Percentiles rank a stretch among this genome's conserved stretches.
Conservation (phyloP, 2,888 invertebrate species). For the Monochamus alternatus region DNA sequence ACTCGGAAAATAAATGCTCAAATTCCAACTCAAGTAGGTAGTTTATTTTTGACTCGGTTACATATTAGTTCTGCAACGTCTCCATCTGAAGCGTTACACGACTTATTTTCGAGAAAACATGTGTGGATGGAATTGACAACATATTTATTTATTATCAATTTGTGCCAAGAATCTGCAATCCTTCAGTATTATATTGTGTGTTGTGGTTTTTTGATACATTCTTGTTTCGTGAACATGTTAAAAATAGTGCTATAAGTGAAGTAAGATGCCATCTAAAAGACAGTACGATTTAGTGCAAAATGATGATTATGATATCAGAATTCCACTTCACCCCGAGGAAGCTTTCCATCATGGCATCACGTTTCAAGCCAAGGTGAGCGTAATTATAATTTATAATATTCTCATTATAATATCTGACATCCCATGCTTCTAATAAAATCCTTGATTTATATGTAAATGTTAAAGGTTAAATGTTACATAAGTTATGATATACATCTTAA, state of each 20-base stretch:
- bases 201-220: constrained; percentile 37
- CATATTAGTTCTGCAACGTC: constrained; percentile 27
- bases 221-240: constrained; percentile 44
- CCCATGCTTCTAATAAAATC: not conserved
- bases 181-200: constrained; percentile 49
- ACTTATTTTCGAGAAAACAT: constrained; percentile 45
- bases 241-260: constrained; percentile 27
- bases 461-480: constrained; percentile 8
- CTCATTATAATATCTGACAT: not conserved
- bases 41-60: constrained; percentile 47
- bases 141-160: constrained; percentile 38
- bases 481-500: no score
- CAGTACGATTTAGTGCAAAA: constrained; percentile 96
- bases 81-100: constrained; percentile 35
- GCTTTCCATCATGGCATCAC: constrained; percentile 97
- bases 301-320: constrained; percentile 95
- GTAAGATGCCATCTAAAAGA: constrained; percentile 86
- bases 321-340: constrained; percentile 97
- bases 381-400: constrained; percentile 7
- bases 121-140: constrained; percentile 40
- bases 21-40: constrained; percentile 42
- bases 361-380: constrained; percentile 95
- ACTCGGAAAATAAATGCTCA: constrained; percentile 38
- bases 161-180: constrained; percentile 49
- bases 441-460: not conserved